phyloP scores from a whole-genome alignment of 2,797 vertebrate species.

The Aphelocoma californica region DNA sequence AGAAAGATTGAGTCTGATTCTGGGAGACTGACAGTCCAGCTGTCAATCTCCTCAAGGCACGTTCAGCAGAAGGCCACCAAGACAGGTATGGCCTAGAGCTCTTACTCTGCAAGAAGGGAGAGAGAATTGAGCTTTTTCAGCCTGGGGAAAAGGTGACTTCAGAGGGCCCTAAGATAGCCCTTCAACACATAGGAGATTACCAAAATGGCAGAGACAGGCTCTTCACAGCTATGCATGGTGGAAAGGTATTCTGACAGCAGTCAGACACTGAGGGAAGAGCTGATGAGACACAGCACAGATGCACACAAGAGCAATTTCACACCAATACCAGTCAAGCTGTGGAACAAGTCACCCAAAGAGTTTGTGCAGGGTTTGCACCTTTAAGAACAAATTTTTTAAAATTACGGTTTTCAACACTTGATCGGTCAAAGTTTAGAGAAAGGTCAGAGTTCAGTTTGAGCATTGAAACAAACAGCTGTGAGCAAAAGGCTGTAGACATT shows the following conservation, averaged over 20 bases:
- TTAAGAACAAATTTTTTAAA: no score
- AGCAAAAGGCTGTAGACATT: neutral
- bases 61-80: neutral
- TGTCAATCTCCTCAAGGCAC: neutral
- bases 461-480: neutral
- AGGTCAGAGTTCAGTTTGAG: neutral
- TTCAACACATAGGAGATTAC: accelerated
- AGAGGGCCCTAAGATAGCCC: neutral
- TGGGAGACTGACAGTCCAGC: no score
- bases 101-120: neutral
- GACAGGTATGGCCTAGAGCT: neutral
- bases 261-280: neutral
- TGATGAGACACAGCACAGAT: accelerated
- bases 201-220: neutral
- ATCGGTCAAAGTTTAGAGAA: neutral
- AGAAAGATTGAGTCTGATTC: no score
- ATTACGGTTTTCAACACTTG: neutral
- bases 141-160: neutral
- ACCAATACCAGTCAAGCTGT: neutral
- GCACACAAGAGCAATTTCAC: neutral
- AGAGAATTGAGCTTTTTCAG: neutral
- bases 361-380: neutral
- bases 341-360: neutral
- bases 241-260: neutral
- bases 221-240: neutral